Percentiles rank a stretch among this genome's conserved stretches.
Evolutionary conservation across 2,113 vertebrate genomes (phyloP).

Genomic region (Dolichotis patagonum): DNA sequence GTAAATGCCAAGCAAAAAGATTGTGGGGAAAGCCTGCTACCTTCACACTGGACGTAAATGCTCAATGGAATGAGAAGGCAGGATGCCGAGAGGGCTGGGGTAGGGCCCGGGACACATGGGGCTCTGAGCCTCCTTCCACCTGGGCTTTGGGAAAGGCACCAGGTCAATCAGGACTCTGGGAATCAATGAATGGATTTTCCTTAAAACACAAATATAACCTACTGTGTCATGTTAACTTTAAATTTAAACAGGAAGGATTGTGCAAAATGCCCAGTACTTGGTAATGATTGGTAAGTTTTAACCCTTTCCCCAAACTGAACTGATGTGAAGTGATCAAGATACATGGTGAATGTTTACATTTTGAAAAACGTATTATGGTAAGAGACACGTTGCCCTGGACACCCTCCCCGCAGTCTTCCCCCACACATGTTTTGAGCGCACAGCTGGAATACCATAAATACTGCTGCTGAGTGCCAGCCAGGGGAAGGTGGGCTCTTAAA

Average conservation of each 20-base stretch:
- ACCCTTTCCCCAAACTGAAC: not conserved
- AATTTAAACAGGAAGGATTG: not conserved
- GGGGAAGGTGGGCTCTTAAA: not conserved
- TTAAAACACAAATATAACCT: not conserved
- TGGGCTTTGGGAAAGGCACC: not conserved
- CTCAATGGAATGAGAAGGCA: accelerated
- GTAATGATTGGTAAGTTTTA: not conserved
- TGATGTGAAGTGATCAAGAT: not conserved
- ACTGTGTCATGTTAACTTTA: not conserved
- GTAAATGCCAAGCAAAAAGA: accelerated
- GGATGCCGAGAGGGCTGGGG: accelerated
- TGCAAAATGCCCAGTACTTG: not conserved
- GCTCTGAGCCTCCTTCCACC: too few species aligned
- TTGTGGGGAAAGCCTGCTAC: accelerated
- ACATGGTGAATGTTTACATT: not conserved
- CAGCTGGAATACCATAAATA: too few species aligned
- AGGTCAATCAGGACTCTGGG: not conserved
- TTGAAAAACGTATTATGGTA: not conserved
- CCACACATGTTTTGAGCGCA: too few species aligned
- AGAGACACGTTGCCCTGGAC: not conserved
- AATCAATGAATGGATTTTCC: not conserved
- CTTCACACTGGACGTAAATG: accelerated
- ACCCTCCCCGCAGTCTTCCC: too few species aligned
- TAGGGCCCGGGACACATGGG: accelerated
- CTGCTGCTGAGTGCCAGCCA: not conserved